Evolutionary conservation across 2,113 vertebrate species (phyloP).

Genomic region (Chitala chitala): DNA sequence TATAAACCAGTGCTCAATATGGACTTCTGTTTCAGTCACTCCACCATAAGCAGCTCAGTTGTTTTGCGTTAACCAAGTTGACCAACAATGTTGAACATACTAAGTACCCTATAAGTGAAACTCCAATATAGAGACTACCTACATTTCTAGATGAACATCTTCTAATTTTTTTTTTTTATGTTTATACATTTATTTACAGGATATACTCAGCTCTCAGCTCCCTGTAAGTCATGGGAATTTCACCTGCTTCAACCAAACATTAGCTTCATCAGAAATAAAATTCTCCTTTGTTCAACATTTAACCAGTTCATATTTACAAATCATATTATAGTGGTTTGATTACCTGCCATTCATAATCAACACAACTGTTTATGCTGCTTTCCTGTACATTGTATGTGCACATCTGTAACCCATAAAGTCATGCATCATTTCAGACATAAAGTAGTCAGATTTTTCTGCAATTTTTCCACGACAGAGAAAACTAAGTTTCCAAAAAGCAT

Average conservation of each 20-base stretch:
- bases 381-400: not conserved
- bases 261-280: slow-evolving; percentile 14
- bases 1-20: no score
- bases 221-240: not conserved
- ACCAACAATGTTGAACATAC: no score
- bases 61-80: not conserved
- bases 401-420: not conserved
- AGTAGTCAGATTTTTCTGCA: not conserved
- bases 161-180: slow-evolving; percentile 6
- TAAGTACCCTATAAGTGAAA: not conserved
- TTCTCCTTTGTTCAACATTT: not conserved
- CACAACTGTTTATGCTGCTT: not conserved
- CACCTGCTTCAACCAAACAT: not conserved
- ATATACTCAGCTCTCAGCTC: not conserved
- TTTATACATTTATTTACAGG: slow-evolving; percentile 23
- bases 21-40: not conserved
- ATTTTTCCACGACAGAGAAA: slow-evolving; percentile 10
- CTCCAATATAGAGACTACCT: not conserved
- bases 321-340: not conserved
- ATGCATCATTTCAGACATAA: slow-evolving; percentile 15
- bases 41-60: not conserved
- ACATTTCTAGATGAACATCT: not conserved
- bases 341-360: not conserved
- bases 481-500: not conserved
- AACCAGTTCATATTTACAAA: slow-evolving; percentile 17